These are phyloP conservation scores for Spermophilus dauricus DNA, from an alignment of 2,113 vertebrate species.

Conservation along the genomic window DNA sequence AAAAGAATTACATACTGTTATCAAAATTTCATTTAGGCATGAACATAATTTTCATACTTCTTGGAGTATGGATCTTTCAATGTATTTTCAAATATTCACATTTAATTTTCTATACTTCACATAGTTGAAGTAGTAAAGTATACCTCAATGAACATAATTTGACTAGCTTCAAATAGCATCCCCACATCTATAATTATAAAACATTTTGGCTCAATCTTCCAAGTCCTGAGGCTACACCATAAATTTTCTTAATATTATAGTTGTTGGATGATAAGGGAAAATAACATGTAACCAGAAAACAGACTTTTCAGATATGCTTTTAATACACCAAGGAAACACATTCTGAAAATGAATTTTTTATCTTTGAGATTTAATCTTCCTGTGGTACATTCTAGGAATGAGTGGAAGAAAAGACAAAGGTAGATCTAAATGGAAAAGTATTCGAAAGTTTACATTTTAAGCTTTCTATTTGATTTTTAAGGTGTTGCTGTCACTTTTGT, in stretches of 20 bases:
- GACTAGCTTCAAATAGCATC: neutral
- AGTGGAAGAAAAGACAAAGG: slow-evolving; percentile 68
- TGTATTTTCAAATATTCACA: neutral
- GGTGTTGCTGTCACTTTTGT: slow-evolving; percentile 56
- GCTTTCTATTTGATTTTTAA: slow-evolving; percentile 61
- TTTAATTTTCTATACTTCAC: slow-evolving; percentile 32
- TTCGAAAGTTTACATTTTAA: slow-evolving; percentile 74
- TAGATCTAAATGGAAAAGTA: slow-evolving; percentile 60
- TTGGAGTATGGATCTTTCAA: neutral
- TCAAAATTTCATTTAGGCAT: neutral
- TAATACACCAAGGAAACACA: slow-evolving; percentile 58
- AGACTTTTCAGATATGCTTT: slow-evolving; percentile 67
- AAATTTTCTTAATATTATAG: slow-evolving; percentile 72
- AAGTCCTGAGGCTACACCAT: slow-evolving; percentile 43
- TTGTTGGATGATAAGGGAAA: slow-evolving; percentile 70
- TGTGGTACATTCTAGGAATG: slow-evolving; percentile 5
- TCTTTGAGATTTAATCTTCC: slow-evolving; percentile 70
- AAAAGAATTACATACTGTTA: neutral
- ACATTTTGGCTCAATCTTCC: neutral
- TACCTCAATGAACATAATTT: slow-evolving; percentile 37
- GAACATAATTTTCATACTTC: neutral
- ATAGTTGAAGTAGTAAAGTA: neutral
- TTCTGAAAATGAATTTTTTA: slow-evolving; percentile 79
- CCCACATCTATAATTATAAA: neutral
- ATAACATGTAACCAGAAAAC: slow-evolving; percentile 59